Percentiles rank a stretch among this genome's conserved stretches.
phyloP scores from a whole-genome alignment of 2,888 invertebrate genomes.

The Ichneumon xanthorius region DNA sequence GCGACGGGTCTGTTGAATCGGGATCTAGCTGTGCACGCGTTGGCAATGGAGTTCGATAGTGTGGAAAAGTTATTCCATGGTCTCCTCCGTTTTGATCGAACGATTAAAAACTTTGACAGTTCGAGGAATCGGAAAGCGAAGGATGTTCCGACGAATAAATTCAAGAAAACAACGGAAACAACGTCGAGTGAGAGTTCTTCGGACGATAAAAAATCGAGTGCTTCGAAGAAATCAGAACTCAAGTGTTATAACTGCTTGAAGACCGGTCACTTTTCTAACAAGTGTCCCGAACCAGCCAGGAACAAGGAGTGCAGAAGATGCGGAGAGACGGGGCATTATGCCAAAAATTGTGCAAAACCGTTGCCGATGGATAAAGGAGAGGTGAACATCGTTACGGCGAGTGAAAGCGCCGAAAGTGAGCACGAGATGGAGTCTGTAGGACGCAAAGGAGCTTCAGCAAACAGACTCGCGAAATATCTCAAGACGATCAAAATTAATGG shows the following conservation, averaged over 20 bases:
- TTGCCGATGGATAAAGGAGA: constrained; percentile 34
- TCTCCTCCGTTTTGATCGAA: background rate
- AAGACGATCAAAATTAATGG: constrained; percentile 46
- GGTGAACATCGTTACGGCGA: constrained; percentile 7
- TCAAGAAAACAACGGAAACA: background rate
- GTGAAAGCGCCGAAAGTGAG: background rate
- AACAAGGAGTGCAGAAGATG: constrained; percentile 34
- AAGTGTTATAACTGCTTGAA: constrained; percentile 43
- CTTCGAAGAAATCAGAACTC: background rate
- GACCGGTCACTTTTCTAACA: constrained; percentile 35
- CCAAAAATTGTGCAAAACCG: constrained; percentile 51
- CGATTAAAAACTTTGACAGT: background rate
- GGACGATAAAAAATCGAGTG: background rate
- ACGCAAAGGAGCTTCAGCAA: background rate
- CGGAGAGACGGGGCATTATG: constrained; percentile 37
- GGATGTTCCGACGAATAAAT: background rate
- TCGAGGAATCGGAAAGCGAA: background rate
- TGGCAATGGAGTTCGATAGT: background rate
- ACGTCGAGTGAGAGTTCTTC: background rate
- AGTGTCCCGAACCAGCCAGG: constrained; percentile 39
- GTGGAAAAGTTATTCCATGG: constrained; percentile 24
- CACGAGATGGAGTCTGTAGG: background rate
- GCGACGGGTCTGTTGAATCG: constrained; percentile 39
- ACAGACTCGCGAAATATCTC: constrained; percentile 53
- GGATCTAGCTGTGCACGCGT: constrained; percentile 54